Conservation (phyloP, 1,140 invertebrate genomes). For the Bombus waltoni region DNA sequence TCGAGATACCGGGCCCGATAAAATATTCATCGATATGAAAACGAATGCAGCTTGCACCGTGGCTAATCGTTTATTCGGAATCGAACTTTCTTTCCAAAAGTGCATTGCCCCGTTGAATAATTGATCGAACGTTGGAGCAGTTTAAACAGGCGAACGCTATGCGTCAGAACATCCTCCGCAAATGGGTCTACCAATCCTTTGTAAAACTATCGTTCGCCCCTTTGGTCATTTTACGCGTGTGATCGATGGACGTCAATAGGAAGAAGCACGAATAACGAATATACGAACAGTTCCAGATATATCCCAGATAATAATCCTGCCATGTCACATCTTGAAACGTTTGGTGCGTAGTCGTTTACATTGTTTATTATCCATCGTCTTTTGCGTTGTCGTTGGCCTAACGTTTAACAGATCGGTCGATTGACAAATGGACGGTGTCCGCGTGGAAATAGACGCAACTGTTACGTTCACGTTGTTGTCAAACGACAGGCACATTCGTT, state of each 20-base stretch:
- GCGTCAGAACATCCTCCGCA: not conserved
- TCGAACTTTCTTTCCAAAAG: not conserved
- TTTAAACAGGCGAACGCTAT: not conserved
- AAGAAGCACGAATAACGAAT: slow-evolving; percentile 60
- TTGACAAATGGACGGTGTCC: slow-evolving; percentile 48
- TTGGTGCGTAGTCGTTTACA: slow-evolving; percentile 32
- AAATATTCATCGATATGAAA: not conserved
- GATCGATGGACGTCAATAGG: slow-evolving; percentile 52
- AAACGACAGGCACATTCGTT: slow-evolving; percentile 32
- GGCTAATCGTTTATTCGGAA: not conserved
- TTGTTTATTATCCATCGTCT: slow-evolving; percentile 48
- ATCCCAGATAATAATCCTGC: slow-evolving; percentile 58
- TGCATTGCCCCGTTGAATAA: not conserved
- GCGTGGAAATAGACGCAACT: slow-evolving; percentile 52
- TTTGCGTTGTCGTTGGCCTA: not conserved
- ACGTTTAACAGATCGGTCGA: slow-evolving; percentile 46
- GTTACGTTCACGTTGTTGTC: slow-evolving; percentile 42
- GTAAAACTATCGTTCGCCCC: not conserved
- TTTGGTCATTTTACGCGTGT: slow-evolving; percentile 24
- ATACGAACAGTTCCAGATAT: slow-evolving; percentile 50
- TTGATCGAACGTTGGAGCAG: not conserved
- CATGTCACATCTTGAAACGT: slow-evolving; percentile 49
- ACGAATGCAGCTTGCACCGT: not conserved
- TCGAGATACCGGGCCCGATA: not conserved
- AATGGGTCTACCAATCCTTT: not conserved